Conservation (phyloP, 2,888 invertebrate genomes). For the Zaprionus bogoriensis region DNA sequence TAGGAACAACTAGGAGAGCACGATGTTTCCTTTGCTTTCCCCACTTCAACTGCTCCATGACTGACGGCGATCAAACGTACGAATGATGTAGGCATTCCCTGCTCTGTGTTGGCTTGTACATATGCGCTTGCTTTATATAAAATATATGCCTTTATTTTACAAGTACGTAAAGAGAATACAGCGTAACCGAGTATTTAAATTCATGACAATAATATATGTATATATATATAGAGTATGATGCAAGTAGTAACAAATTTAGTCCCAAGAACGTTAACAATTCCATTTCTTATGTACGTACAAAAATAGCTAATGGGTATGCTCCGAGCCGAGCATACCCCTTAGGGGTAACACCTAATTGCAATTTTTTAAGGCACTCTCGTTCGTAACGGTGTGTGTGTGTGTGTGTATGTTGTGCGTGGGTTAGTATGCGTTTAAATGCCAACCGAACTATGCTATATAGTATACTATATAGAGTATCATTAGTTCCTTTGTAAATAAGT, state of each 20-base stretch:
- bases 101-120: conserved; percentile 21
- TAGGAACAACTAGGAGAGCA: conserved; percentile 83
- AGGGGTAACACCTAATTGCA: conserved; percentile 31
- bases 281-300: conserved; percentile 37
- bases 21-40: background rate
- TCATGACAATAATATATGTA: no score
- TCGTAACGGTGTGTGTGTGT: conserved; percentile 10
- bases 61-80: conserved; percentile 41
- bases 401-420: conserved; percentile 22
- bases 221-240: no score
- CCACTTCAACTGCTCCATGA: conserved; percentile 37
- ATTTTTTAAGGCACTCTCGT: conserved; percentile 62
- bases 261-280: conserved; percentile 38
- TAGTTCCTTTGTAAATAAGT: conserved; percentile 11
- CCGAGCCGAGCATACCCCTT: background rate
- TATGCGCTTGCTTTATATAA: conserved; percentile 49
- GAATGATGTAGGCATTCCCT: conserved; percentile 10
- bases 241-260: conserved; percentile 31
- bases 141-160: conserved; percentile 59
- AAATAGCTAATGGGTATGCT: conserved; percentile 23
- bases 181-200: conserved; percentile 34
- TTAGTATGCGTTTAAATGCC: conserved; percentile 51
- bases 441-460: conserved; percentile 25
- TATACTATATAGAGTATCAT: no score
- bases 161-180: conserved; percentile 36